Base-by-base conservation (phyloP, 2,888 invertebrate genomes). In the Drosophila anceps region DNA sequence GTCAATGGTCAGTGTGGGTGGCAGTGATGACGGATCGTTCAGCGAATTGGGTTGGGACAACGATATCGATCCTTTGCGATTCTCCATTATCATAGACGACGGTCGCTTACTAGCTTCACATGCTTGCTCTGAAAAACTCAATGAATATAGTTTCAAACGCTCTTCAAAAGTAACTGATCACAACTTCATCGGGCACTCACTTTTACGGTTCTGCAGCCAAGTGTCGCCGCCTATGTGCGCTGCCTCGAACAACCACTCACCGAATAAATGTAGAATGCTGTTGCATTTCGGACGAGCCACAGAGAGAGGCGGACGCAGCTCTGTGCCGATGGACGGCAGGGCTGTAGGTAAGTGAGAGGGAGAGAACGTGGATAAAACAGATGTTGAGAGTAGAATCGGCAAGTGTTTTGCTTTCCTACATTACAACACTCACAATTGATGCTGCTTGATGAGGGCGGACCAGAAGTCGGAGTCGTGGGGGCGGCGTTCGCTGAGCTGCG, bases 191-290 rank as follows among this genome's bases (percentile, higher is more conserved):
- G 33, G 3, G 37, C 20, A 76, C 83, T 67, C 92, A 94, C 95
- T 94, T 85, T 94, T 94, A 61, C 94, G 93, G 85, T 93, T 94
- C 80, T 94, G 93, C 5, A 94, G 90, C 94, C 94, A 94, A 53
- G 93, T 92, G 68, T 96, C 96, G 51, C 96, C 97, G 4, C 98
- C 98, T 82, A 98, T 96, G 82, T 98, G 96, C 4, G 98, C 97
- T 7, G 98, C 98, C 93, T 99, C 98, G 92, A 98, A 98, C 75
- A 99, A 94, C 99, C 99, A 99, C 91, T 98, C 97, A 2, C 99
- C 98, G 93, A 98, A 98, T 79, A 99, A 94, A 93, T 99, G 98
- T 67, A 99, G 94, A 92, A 99, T 96, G 76, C 98, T 98, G 93
- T 99, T 98, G 88, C 98, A 98, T 91, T 97, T 97, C 24, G 98